These are phyloP conservation scores for Drosophila quadrilineata DNA, from an alignment of 1,140 invertebrate species.

Conservation along the genomic window DNA sequence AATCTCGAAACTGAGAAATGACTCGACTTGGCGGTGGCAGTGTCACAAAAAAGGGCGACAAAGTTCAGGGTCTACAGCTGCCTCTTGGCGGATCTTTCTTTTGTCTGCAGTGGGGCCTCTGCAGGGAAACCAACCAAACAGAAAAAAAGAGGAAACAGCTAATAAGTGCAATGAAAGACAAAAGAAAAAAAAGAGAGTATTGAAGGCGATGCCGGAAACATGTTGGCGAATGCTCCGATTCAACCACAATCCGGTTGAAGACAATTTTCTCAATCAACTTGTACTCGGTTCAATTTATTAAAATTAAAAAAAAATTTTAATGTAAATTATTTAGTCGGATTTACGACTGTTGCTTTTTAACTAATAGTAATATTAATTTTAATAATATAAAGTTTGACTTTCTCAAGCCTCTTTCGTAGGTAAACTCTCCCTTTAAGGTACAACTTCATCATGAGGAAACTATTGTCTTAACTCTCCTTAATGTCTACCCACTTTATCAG, in stretches of 20 bases:
- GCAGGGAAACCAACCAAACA: too few species aligned
- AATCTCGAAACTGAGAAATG: constrained; percentile 22
- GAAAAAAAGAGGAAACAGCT: constrained; percentile 62
- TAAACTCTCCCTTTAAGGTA: too few species aligned
- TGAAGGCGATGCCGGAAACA: constrained; percentile 52
- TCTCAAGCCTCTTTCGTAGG: too few species aligned
- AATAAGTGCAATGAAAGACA: constrained; percentile 63
- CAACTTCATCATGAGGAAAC: too few species aligned
- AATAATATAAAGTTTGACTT: too few species aligned
- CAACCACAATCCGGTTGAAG: not conserved
- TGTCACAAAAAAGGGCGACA: constrained; percentile 56
- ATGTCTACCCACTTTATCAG: too few species aligned
- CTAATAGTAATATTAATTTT: too few species aligned
- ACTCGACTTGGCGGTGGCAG: constrained; percentile 44
- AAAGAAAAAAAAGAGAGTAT: constrained; percentile 28
- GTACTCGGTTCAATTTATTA: constrained; percentile 48
- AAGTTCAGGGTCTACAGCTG: constrained; percentile 68
- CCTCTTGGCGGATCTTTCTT: constrained; percentile 35
- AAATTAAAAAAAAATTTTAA: too few species aligned
- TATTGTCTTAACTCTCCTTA: too few species aligned
- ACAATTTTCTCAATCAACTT: constrained; percentile 44
- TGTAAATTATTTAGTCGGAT: constrained; percentile 44
- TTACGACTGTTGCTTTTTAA: too few species aligned
- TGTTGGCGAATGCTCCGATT: constrained; percentile 45
- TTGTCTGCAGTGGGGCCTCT: constrained; percentile 31